Conservation (phyloP, 2,888 invertebrate genomes). For the Fragum fragum region DNA sequence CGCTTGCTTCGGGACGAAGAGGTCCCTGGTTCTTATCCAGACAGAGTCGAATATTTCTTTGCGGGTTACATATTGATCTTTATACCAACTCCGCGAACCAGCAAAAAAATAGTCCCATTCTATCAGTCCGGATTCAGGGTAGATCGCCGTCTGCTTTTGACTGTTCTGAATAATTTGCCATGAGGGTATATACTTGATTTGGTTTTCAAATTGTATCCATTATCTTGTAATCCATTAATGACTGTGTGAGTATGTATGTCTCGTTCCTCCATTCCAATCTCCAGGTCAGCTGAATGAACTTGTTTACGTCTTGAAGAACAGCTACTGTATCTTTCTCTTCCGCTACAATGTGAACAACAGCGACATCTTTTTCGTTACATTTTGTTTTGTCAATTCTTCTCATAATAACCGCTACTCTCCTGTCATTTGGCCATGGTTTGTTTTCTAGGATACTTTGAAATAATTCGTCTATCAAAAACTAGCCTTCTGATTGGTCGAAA, state of each 20-base stretch:
- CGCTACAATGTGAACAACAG: neutral
- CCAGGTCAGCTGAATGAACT: neutral
- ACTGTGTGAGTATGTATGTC: neutral
- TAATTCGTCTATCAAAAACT: too few species aligned
- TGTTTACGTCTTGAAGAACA: neutral
- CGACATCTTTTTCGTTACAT: neutral
- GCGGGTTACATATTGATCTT: too few species aligned
- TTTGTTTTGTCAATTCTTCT: neutral
- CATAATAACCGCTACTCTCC: neutral
- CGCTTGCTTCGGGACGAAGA: too few species aligned
- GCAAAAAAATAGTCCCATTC: neutral
- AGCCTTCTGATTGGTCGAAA: too few species aligned
- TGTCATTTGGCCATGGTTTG: neutral
- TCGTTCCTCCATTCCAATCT: neutral
- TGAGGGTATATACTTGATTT: neutral
- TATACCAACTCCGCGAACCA: too few species aligned
- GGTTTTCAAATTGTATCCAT: neutral
- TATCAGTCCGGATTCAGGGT: neutral
- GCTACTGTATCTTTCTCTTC: neutral
- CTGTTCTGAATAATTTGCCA: neutral
- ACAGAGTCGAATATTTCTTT: too few species aligned
- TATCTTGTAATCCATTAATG: neutral
- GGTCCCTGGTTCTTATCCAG: too few species aligned
- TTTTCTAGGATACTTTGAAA: neutral
- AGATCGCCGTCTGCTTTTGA: neutral